Percentiles rank a stretch among this genome's conserved stretches.
These are phyloP conservation scores for Carlito syrichta DNA, from an alignment of 2,113 vertebrate species.

Conservation along the genomic window DNA sequence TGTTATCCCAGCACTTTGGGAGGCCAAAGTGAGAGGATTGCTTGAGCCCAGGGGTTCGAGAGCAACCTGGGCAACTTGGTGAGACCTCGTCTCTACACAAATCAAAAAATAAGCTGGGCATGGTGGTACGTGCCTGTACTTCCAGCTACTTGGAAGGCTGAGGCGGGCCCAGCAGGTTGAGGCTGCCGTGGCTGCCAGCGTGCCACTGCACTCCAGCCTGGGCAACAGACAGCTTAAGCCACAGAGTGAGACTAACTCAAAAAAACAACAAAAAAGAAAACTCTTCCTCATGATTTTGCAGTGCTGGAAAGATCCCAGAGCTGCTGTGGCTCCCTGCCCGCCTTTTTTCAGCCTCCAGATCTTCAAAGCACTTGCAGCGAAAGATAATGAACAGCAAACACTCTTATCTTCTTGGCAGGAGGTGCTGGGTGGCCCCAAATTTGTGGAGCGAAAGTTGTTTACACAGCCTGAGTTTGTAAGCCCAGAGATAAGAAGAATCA, in stretches of 20 bases:
- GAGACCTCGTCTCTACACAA: no score
- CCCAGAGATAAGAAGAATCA: not conserved
- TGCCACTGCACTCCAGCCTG: not conserved
- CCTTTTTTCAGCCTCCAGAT: not conserved
- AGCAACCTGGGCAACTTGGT: no score
- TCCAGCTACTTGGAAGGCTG: no score
- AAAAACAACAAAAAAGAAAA: not conserved
- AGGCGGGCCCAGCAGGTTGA: no score
- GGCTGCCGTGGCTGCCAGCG: no score
- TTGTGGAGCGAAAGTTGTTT: constrained; percentile 26
- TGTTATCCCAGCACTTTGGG: no score
- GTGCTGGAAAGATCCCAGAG: not conserved
- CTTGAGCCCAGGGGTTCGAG: no score
- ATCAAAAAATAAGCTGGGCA: no score
- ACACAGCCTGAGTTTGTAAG: not conserved
- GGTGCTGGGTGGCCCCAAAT: not conserved
- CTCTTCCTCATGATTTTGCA: not conserved
- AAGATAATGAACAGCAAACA: not conserved
- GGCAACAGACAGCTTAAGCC: not conserved
- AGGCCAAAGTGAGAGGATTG: no score
- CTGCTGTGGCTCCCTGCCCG: not conserved
- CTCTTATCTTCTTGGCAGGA: not conserved
- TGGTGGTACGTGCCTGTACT: no score
- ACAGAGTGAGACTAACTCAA: not conserved
- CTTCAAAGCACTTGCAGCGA: not conserved